A percentile compares a stretch with the other conserved stretches of the same genome.
Conservation (phyloP, 1,140 invertebrate genomes). For the Druon quercuslanigerum region DNA sequence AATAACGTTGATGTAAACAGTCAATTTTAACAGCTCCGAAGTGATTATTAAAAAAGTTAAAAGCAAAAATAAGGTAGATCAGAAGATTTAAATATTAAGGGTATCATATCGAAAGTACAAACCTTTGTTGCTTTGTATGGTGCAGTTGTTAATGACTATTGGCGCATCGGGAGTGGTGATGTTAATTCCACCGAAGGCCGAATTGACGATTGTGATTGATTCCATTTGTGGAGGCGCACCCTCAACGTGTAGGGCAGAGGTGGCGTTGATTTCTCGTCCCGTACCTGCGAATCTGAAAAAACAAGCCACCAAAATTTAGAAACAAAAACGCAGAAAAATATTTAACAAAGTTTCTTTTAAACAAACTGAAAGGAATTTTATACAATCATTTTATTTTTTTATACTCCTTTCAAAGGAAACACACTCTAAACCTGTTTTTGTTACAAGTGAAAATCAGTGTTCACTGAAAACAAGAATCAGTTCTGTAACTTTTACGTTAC, state of each 20-base stretch:
- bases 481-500: too few species aligned
- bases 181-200: constrained; percentile 94
- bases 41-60: constrained; percentile 16
- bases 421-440: too few species aligned
- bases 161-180: constrained; percentile 89
- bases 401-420: too few species aligned
- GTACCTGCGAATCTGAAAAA: constrained; percentile 84
- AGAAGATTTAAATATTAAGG: neutral
- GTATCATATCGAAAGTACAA: constrained; percentile 1
- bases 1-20: too few species aligned
- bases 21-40: neutral
- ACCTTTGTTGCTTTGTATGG: constrained; percentile 89
- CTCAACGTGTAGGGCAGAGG: constrained; percentile 90
- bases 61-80: neutral
- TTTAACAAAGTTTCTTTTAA: too few species aligned
- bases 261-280: constrained; percentile 86
- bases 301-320: too few species aligned
- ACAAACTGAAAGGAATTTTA: too few species aligned
- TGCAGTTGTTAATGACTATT: constrained; percentile 87
- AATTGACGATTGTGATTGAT: constrained; percentile 86
- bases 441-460: too few species aligned
- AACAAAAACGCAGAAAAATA: too few species aligned
- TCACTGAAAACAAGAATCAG: too few species aligned
- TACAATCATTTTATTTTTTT: too few species aligned
- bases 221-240: constrained; percentile 91